Percentiles rank a stretch among this genome's conserved stretches.
These are phyloP conservation scores for Poeciliopsis presidionis DNA, from an alignment of 2,797 vertebrate genomes.

Conservation along the genomic window DNA sequence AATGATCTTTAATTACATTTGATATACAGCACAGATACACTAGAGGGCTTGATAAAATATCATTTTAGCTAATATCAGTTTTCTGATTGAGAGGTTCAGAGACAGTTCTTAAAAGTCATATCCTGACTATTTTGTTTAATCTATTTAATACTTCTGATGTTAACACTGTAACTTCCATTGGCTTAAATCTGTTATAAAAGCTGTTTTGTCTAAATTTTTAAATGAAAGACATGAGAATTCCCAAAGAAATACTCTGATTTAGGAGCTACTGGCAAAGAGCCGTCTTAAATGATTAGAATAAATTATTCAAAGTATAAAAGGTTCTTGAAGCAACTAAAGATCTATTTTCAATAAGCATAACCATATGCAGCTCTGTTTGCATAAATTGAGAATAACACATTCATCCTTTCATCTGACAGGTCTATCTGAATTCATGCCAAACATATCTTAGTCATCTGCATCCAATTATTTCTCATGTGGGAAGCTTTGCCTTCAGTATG, in stretches of 20 bases:
- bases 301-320: background rate
- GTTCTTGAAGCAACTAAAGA: constrained; percentile 7
- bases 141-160: background rate
- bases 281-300: background rate
- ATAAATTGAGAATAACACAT: constrained; percentile 25
- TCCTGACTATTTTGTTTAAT: background rate
- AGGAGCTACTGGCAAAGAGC: background rate
- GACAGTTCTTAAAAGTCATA: background rate
- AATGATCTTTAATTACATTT: background rate
- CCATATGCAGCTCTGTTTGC: background rate
- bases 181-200: background rate
- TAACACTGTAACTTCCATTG: background rate
- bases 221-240: background rate
- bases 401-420: constrained; percentile 31
- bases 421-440: constrained; percentile 39
- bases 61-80: background rate
- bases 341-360: background rate
- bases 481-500: constrained; percentile 37
- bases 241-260: background rate
- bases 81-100: background rate
- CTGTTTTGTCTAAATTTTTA: background rate
- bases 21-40: background rate
- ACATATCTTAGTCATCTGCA: constrained; percentile 64
- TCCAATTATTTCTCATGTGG: constrained; percentile 63
- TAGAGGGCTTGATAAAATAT: background rate